These are phyloP conservation scores for Polydrusus pterygomalis DNA, from an alignment of 2,888 invertebrate species.

Conservation along the genomic window DNA sequence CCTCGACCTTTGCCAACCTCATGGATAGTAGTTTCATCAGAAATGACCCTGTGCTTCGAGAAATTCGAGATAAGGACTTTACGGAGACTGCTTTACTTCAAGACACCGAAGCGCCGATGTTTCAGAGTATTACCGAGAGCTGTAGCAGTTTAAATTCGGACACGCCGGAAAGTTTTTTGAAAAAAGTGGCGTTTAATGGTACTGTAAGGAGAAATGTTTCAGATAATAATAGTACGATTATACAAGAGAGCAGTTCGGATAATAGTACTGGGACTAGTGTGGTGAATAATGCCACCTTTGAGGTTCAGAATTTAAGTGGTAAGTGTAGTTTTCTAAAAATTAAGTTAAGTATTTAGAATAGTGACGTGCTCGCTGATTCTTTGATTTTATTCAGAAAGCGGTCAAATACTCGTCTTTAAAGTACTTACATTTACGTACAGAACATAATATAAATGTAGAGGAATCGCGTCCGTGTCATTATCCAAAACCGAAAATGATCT, in stretches of 20 bases:
- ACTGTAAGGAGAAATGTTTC: constrained; percentile 56
- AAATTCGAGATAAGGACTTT: constrained; percentile 69
- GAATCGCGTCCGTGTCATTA: no score
- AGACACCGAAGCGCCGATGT: constrained; percentile 67
- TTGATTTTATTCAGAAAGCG: no score
- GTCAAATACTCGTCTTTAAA: no score
- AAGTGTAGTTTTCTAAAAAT: constrained; percentile 15
- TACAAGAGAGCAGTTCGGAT: neutral
- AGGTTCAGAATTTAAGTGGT: constrained; percentile 36
- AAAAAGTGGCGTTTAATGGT: constrained; percentile 62
- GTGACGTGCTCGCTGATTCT: no score
- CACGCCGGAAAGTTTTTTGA: constrained; percentile 67
- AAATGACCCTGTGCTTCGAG: constrained; percentile 69
- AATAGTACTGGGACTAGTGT: constrained; percentile 5
- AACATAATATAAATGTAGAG: no score
- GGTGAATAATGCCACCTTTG: constrained; percentile 28
- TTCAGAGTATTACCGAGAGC: constrained; percentile 68
- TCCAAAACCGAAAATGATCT: no score
- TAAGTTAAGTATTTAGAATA: no score
- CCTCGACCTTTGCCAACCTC: constrained; percentile 71
- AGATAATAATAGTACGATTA: constrained; percentile 16
- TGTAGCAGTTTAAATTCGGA: constrained; percentile 69
- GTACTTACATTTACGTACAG: no score
- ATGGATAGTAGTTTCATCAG: constrained; percentile 71
- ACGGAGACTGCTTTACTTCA: constrained; percentile 66